Evolutionary conservation across 2,888 invertebrate species (phyloP), one percentile per base, ranked within the genome.

Genomic region (Stramonita haemastoma): DNA sequence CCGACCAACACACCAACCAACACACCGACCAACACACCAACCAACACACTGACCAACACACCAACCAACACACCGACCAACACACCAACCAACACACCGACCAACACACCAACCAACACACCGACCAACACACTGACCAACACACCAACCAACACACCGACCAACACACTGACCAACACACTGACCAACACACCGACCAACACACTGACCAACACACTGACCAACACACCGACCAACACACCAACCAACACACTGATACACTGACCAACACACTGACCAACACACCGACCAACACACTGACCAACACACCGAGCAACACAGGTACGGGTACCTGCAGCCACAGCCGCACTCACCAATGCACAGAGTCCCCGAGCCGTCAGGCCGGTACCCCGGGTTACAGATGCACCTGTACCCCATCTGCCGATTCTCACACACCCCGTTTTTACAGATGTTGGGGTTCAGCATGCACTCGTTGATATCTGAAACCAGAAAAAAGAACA

Each of bases 401-500:
- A 97, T 97, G 95, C 98, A 98, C 89, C 97, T 97, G 96, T 98
- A 98, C 1, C 97, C 94, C 0, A 98, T 98, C 34, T 97, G 97
- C 5, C 97, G 97, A 94, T 98, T 98, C 94, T 97, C 97, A 96
- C 98, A 98, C 36, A 97, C 96, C 5, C 98, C 98, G 95, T 98
- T 98, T 26, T 97, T 97, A 95, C 98, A 98, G 94, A 98, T 97
- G 0, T 97, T 97, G 0, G 98, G 97, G 95, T 98, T 98, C 91
- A 98, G 97, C 0, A 97, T 97, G 94, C 98, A 98, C 95, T 98
- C 98, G 95, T 98, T 98, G 90, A 98, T 97, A 93, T 98, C 98
- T 96, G 91, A 46, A 92, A 92, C 70, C n/a, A n/a, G n/a, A n/a
- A n/a, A n/a, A 87, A 88, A 79, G 13, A 15, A 85, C 57, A 57